phyloP scores from a whole-genome alignment of 2,888 invertebrate genomes.

The Caenorhabditis becei region DNA sequence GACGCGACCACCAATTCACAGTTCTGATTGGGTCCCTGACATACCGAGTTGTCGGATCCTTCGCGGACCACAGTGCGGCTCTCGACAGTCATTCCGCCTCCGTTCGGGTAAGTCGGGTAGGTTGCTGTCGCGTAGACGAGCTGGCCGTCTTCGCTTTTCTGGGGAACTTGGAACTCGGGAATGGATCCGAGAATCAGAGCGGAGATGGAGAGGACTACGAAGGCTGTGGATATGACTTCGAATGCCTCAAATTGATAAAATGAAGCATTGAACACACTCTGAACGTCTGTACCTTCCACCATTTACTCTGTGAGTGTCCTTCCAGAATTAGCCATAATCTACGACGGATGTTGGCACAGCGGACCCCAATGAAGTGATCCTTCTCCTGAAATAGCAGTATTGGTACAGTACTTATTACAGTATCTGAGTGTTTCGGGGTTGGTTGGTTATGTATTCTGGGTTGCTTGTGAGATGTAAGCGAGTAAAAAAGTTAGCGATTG shows the following conservation, averaged over 20 bases:
- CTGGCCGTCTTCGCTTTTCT: conserved; percentile 68
- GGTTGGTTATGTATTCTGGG: conserved; percentile 37
- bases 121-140: conserved; percentile 73
- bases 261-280: not conserved
- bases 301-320: conserved; percentile 78
- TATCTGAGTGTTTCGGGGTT: conserved; percentile 12
- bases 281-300: conserved; percentile 77
- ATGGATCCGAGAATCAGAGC: conserved; percentile 80
- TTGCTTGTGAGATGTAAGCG: conserved; percentile 22
- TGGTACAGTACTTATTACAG: not conserved
- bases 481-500: conserved; percentile 2
- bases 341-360: conserved; percentile 78
- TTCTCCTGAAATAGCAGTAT: conserved; percentile 75
- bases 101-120: conserved; percentile 80
- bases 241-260: conserved; percentile 65
- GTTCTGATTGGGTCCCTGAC: not conserved
- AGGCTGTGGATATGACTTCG: conserved; percentile 81
- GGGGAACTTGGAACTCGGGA: conserved; percentile 80
- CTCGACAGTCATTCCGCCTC: conserved; percentile 73
- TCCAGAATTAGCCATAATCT: conserved; percentile 79
- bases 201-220: conserved; percentile 80
- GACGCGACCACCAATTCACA: not conserved
- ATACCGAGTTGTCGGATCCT: conserved; percentile 69
- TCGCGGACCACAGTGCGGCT: conserved; percentile 77
- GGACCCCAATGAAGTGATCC: conserved; percentile 80